phyloP scores from a whole-genome alignment of 2,113 vertebrate species.

The Dicrurus megarhynchus region DNA sequence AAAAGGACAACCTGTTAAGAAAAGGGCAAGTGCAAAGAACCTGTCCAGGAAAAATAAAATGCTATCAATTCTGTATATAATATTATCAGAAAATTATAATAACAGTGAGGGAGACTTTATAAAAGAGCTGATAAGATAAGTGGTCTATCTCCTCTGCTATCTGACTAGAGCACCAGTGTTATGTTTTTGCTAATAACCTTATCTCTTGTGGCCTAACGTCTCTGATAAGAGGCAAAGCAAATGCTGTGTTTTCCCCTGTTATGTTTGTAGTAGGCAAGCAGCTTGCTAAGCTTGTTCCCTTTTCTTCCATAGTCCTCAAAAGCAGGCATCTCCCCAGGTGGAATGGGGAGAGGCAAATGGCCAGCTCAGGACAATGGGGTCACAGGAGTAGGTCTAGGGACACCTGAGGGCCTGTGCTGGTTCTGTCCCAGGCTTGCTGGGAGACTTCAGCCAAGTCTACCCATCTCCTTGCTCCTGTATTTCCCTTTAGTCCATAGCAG shows the following conservation, averaged over 20 bases:
- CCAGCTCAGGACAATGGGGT: background rate
- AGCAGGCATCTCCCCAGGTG: background rate
- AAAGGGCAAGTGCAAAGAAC: constrained; percentile 28
- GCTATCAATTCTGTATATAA: constrained; percentile 12
- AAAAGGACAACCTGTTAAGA: background rate
- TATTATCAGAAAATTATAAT: constrained; percentile 50
- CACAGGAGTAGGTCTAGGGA: fast-evolving
- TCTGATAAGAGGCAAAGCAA: constrained; percentile 36
- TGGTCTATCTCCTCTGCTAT: constrained; percentile 7
- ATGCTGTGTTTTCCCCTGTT: background rate
- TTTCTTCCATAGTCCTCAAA: background rate
- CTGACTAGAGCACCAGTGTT: constrained; percentile 19
- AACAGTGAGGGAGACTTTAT: background rate
- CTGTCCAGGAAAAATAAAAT: constrained; percentile 2
- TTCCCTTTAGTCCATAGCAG: background rate
- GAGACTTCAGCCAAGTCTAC: background rate
- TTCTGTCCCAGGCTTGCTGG: background rate
- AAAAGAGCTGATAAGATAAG: constrained; percentile 55
- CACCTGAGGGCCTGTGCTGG: background rate
- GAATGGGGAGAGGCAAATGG: background rate
- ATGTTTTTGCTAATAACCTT: constrained; percentile 48
- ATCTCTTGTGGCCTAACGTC: constrained; percentile 48
- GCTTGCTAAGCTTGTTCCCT: background rate
- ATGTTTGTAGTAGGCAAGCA: background rate
- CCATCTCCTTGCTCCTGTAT: background rate